Evolutionary conservation across 2,113 vertebrate species (phyloP).

Genomic region (Pterophyllum scalare): DNA sequence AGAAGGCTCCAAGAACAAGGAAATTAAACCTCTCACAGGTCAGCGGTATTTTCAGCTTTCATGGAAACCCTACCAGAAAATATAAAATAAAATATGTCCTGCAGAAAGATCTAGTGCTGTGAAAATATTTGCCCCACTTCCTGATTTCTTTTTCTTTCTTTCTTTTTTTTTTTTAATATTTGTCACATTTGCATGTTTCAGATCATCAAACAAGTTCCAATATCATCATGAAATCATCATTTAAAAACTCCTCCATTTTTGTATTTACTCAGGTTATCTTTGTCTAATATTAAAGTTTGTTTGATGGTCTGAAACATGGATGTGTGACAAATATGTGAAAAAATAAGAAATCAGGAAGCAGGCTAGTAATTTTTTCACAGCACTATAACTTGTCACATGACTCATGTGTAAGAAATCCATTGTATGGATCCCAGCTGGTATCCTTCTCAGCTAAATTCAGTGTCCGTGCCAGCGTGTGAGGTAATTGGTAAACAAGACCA

Average conservation of each 20-base stretch:
- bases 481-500: slow-evolving; percentile 14
- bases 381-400: background rate
- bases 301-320: background rate
- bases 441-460: background rate
- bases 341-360: background rate
- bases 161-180: background rate
- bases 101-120: background rate
- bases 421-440: slow-evolving; percentile 3
- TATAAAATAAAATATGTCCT: background rate
- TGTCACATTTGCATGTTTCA: background rate
- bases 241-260: background rate
- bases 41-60: background rate
- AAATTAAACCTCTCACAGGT: background rate
- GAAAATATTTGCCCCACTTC: background rate
- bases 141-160: too few species aligned
- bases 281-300: background rate
- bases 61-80: background rate
- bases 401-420: background rate
- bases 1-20: background rate
- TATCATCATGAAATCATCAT: too few species aligned
- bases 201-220: background rate
- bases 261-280: background rate
- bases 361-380: background rate
- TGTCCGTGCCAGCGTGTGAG: slow-evolving; percentile 14
- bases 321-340: background rate